Base-by-base conservation (phyloP, 2,888 invertebrate genomes). In the Leptura quadrifasciata region DNA sequence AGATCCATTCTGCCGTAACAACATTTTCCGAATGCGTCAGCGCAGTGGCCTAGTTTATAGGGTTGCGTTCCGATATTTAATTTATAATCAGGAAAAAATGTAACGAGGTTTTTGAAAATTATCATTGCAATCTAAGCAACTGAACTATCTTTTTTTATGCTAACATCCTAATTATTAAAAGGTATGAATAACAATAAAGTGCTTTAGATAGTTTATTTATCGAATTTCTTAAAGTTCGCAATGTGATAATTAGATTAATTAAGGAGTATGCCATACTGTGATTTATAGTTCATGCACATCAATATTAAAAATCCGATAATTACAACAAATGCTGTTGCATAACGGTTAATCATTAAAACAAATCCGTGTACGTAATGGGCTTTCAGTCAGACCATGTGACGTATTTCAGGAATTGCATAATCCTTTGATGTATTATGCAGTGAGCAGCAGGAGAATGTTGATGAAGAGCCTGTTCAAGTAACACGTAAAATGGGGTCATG, bases 331-430 rank as follows among this genome's bases (percentile, higher is more conserved):
- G 2, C 39, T 15, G 39, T 39, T 39, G 39, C 8, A 39, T 39
- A 39, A 12, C 12, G 12, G 15, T 2, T 39, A 15, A 3, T 39
- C 10, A 39, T 39, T 15, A 39, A 39, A 39, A 39, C 27, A 31
- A 6, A 6, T 31, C 27, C 8, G 4, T 39, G 39, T 12, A 39
- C 12, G 39, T 39, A 39, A 39, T 39, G 12, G 12, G 15, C 2
- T n/a, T 47, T n/a, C n/a, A 47, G 4, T 47, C 47, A n/a, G 47
- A 47, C n/a, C 47, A n/a, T 47, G 15, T n/a, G 2, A n/a, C n/a
- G 47, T n/a, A 47, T 47, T 47, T 47, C 47, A 47, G n/a, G 47
- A 47, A 39, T n/a, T 47, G 47, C 47, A 47, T 47, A n/a, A 47
- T n/a, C 47, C n/a, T 47, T 47, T 47, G 47, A 47, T 47, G 47